phyloP scores from a whole-genome alignment of 1,140 invertebrate genomes.

The Aleiodes sp. region DNA sequence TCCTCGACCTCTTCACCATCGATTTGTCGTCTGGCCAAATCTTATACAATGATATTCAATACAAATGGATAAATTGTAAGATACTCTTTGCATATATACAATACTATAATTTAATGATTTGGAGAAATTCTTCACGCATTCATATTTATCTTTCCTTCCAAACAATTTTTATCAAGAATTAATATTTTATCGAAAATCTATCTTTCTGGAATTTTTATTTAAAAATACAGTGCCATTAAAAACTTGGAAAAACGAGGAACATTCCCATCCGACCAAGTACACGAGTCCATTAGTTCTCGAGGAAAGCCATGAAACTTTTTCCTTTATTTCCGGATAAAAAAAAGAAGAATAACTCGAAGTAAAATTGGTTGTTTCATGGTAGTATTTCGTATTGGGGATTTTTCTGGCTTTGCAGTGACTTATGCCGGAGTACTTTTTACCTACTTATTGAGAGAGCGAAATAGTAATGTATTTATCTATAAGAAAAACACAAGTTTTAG shows the following conservation, averaged over 20 bases:
- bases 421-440: background rate
- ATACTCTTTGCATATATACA: background rate
- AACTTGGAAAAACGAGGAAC: no score
- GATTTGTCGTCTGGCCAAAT: background rate
- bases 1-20: background rate
- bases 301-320: constrained; percentile 2
- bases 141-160: no score
- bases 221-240: no score
- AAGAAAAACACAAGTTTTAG: background rate
- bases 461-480: background rate
- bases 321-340: background rate
- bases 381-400: background rate
- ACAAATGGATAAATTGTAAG: background rate
- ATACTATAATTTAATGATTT: background rate
- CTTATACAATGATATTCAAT: background rate
- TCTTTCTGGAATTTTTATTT: no score
- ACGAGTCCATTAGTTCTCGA: constrained; percentile 4
- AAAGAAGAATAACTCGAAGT: background rate
- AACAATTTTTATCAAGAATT: no score
- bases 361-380: background rate
- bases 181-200: no score
- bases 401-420: background rate
- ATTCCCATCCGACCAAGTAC: no score
- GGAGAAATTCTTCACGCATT: no score
- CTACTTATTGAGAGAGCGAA: background rate